Conservation (phyloP, 2,797 vertebrate species). For the Notoglanidium macrostoma region DNA sequence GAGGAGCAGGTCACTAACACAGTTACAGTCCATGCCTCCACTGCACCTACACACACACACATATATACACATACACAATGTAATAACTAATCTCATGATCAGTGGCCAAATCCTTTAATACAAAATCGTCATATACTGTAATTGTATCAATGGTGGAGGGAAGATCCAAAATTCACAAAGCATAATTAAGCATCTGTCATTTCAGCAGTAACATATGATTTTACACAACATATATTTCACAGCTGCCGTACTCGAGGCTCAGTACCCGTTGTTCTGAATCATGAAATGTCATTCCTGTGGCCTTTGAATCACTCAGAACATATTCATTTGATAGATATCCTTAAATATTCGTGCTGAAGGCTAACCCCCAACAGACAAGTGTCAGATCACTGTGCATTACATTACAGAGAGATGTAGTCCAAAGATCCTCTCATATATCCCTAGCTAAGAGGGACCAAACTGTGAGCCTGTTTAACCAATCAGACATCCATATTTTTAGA, state of each 20-base stretch:
- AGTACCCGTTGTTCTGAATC: conserved; percentile 11
- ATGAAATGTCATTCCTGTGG: conserved; percentile 38
- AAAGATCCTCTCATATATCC: conserved; percentile 22
- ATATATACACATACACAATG: background rate
- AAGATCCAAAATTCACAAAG: conserved; percentile 87
- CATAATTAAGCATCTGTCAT: conserved; percentile 76
- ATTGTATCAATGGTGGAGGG: conserved; percentile 79
- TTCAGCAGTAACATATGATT: background rate
- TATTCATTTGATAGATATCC: conserved; percentile 26
- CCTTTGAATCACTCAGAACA: conserved; percentile 24
- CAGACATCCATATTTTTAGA: background rate
- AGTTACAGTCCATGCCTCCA: conserved; percentile 91
- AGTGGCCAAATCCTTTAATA: background rate
- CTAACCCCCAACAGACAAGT: conserved; percentile 40
- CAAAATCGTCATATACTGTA: background rate
- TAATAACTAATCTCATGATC: background rate
- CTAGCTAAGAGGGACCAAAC: background rate
- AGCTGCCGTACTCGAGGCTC: background rate
- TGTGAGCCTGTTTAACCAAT: background rate
- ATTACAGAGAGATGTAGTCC: conserved; percentile 43
- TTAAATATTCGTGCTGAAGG: conserved; percentile 48
- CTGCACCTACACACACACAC: conserved; percentile 67
- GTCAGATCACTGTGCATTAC: conserved; percentile 47
- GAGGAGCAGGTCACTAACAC: conserved; percentile 90
- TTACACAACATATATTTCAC: conserved; percentile 5